Evolutionary conservation across 2,888 invertebrate genomes (phyloP).

Genomic region (Megalurothrips usitatus): DNA sequence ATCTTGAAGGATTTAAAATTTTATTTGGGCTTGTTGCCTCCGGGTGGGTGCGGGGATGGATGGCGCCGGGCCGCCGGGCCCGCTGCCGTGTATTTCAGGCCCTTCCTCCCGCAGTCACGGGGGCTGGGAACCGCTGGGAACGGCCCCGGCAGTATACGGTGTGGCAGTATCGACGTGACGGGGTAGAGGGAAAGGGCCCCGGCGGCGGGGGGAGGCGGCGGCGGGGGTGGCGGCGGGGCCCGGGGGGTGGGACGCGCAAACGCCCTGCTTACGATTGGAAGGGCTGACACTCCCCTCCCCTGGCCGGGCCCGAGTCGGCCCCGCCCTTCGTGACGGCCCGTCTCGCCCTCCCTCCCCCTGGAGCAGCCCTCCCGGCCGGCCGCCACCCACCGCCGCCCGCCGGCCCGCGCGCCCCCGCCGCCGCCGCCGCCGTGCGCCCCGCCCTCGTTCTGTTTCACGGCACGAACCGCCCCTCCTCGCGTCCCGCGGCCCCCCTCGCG

Average conservation of each 20-base stretch:
- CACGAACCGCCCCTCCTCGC: neutral
- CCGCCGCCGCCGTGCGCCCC: neutral
- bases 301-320: constrained; percentile 38
- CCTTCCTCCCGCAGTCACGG: neutral
- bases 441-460: too few species aligned
- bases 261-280: constrained; percentile 36
- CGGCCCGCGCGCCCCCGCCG: neutral
- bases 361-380: constrained; percentile 22
- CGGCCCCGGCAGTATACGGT: neutral
- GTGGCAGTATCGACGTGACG: neutral
- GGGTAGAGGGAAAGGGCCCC: neutral
- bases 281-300: constrained; percentile 43
- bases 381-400: too few species aligned
- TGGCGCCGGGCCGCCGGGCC: neutral
- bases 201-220: neutral
- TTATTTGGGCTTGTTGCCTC: too few species aligned
- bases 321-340: constrained; percentile 30
- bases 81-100: neutral
- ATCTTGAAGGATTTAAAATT: too few species aligned
- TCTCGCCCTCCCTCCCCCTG: neutral
- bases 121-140: too few species aligned
- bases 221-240: neutral
- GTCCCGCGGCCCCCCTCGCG: neutral
- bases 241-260: constrained; percentile 35
- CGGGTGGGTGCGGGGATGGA: neutral